Conservation (phyloP, 2,113 vertebrate genomes). For the Lophotis ruficrista region DNA sequence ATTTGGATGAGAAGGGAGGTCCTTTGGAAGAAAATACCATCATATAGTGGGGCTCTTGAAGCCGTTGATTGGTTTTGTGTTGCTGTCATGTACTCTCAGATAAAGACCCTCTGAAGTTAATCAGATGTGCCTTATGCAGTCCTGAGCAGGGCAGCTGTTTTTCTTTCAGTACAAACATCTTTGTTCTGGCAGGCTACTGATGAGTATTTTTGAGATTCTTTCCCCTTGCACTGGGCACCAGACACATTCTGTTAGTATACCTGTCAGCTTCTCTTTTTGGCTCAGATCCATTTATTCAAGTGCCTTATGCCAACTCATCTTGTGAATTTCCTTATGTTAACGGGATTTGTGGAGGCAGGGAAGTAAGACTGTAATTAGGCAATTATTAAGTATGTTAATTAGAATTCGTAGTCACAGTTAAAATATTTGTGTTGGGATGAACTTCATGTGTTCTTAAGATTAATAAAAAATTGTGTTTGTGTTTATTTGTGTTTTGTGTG, state of each 20-base stretch:
- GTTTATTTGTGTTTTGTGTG: not conserved
- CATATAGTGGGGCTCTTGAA: not conserved
- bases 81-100: not conserved
- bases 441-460: not conserved
- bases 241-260: not conserved
- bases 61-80: not conserved
- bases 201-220: not conserved
- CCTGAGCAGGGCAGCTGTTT: not conserved
- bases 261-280: not conserved
- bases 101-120: not conserved
- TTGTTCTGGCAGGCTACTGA: not conserved
- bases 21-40: not conserved
- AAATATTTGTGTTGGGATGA: not conserved
- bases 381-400: not conserved
- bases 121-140: not conserved
- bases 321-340: not conserved
- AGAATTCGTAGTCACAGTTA: not conserved
- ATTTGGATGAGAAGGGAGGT: not conserved
- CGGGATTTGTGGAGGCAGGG: not conserved
- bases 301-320: not conserved
- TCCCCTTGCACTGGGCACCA: not conserved
- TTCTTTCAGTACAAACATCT: not conserved
- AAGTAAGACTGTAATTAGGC: not conserved
- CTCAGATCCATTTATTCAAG: not conserved
- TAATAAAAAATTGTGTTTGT: not conserved